A percentile compares a stretch with the other conserved stretches of the same genome.
Conservation (phyloP, 2,888 invertebrate species). For the Oxycera nigricornis region DNA sequence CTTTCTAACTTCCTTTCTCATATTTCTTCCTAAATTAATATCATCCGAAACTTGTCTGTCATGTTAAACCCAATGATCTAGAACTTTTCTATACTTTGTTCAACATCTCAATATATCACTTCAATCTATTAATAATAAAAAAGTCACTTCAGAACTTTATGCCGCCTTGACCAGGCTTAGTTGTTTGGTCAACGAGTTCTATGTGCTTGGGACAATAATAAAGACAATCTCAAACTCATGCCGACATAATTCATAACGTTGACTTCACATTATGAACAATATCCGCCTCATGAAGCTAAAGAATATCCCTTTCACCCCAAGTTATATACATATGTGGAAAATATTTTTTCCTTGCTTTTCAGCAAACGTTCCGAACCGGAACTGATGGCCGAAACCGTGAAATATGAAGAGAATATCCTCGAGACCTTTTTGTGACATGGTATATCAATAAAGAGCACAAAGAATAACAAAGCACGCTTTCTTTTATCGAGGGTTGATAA, state of each 20-base stretch:
- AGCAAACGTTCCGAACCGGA: slow-evolving; percentile 28
- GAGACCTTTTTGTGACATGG: slow-evolving; percentile 33
- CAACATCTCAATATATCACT: slow-evolving; percentile 28
- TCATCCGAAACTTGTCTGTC: slow-evolving; percentile 1
- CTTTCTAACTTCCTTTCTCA: not conserved
- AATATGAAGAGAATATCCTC: slow-evolving; percentile 36
- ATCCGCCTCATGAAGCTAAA: slow-evolving; percentile 31
- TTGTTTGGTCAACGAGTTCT: slow-evolving; percentile 7
- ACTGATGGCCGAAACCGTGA: slow-evolving; percentile 37
- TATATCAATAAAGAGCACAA: slow-evolving; percentile 20
- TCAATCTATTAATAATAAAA: slow-evolving; percentile 32
- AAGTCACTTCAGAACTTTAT: slow-evolving; percentile 20
- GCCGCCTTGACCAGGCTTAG: slow-evolving; percentile 28
- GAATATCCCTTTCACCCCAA: slow-evolving; percentile 33
- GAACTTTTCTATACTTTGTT: slow-evolving; percentile 9
- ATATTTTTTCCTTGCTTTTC: slow-evolving; percentile 12
- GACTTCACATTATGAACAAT: slow-evolving; percentile 34
- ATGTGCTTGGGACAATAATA: not conserved
- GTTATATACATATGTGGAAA: slow-evolving; percentile 5
- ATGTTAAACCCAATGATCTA: slow-evolving; percentile 22
- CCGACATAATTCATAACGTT: slow-evolving; percentile 36
- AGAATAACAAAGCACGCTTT: slow-evolving; percentile 20
- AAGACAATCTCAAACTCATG: slow-evolving; percentile 31
- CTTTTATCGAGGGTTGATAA: slow-evolving; percentile 17
- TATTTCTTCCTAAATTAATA: not conserved